phyloP scores from a whole-genome alignment of 2,888 invertebrate species.

The Lithophane leautieri region DNA sequence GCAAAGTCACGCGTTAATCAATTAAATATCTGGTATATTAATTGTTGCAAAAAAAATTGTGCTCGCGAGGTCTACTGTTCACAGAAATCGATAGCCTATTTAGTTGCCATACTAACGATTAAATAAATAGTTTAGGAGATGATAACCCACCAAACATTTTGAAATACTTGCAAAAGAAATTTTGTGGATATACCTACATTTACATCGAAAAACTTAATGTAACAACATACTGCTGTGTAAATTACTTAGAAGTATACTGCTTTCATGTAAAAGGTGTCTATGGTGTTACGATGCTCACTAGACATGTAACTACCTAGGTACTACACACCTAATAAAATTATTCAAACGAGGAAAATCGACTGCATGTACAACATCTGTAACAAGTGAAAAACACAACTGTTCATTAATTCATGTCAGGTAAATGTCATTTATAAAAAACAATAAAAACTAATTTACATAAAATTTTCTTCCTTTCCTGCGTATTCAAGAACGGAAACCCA shows the following conservation, averaged over 20 bases:
- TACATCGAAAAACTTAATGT: neutral
- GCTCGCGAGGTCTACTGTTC: too few species aligned
- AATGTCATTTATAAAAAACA: slow-evolving; percentile 63
- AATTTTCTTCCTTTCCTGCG: slow-evolving; percentile 42
- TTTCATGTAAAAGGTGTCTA: neutral
- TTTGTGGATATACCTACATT: neutral
- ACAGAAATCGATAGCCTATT: too few species aligned
- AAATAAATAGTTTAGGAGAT: neutral
- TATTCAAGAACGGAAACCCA: neutral
- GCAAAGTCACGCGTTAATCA: too few species aligned
- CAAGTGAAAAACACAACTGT: slow-evolving; percentile 12
- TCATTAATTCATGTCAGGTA: slow-evolving; percentile 60
- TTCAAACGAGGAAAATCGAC: neutral
- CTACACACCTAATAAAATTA: neutral
- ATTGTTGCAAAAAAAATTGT: too few species aligned
- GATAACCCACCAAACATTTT: neutral
- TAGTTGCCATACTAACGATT: too few species aligned
- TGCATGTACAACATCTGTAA: neutral
- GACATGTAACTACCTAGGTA: neutral
- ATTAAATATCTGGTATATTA: too few species aligned
- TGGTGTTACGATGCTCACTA: too few species aligned
- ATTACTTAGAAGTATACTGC: neutral
- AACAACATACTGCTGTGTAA: neutral
- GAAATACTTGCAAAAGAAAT: neutral
- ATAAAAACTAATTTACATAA: slow-evolving; percentile 62